Evolutionary conservation across 2,113 vertebrate species (phyloP).

Genomic region (Mesembrinibis cayennensis): DNA sequence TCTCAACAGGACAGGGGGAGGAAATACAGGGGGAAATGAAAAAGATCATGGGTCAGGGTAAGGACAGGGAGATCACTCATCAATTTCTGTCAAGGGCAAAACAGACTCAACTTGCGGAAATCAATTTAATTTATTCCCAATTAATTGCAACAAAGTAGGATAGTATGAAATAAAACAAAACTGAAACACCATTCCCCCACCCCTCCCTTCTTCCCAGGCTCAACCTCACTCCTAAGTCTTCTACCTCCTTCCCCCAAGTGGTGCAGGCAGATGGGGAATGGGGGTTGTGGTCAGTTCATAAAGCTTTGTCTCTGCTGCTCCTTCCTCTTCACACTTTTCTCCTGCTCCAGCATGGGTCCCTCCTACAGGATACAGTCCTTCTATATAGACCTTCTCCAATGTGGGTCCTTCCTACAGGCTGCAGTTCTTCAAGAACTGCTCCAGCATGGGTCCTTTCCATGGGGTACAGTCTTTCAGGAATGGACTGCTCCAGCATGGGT

Average conservation of each 20-base stretch:
- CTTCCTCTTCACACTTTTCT: neutral
- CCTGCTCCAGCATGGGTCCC: neutral
- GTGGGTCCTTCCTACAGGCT: neutral
- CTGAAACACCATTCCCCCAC: neutral
- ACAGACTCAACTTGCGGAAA: neutral
- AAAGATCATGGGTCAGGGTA: neutral
- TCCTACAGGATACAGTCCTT: neutral
- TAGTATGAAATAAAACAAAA: neutral
- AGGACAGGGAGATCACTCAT: neutral
- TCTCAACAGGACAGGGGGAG: neutral
- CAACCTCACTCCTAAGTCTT: neutral
- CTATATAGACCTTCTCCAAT: neutral
- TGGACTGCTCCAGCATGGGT: neutral
- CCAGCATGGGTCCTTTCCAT: neutral
- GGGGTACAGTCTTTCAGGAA: neutral
- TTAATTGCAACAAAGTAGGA: neutral
- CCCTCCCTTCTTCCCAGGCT: neutral
- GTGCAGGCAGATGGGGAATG: fast-evolving
- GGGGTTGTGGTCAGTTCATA: neutral
- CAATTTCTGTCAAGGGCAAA: neutral
- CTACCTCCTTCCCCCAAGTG: fast-evolving
- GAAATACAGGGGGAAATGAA: neutral
- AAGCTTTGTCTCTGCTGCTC: neutral
- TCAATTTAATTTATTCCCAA: neutral
- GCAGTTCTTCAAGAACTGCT: neutral